phyloP scores from a whole-genome alignment of 2,797 vertebrate genomes.

The Parotocinclus haroldoi region DNA sequence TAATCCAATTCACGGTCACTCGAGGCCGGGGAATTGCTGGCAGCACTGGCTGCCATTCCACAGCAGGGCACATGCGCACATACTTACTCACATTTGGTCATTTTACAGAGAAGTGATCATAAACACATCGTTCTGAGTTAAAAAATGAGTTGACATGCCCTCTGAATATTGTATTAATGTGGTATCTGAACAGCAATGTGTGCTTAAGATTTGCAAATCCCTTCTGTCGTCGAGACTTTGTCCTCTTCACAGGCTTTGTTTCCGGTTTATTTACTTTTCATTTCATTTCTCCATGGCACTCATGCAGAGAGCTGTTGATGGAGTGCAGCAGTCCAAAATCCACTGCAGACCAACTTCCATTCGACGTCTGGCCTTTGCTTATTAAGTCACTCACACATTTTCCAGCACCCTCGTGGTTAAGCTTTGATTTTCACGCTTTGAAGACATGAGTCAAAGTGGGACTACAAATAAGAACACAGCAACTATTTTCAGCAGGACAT shows the following conservation, averaged over 20 bases:
- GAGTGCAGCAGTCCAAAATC: constrained; percentile 17
- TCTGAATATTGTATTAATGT: too few relatives aligned
- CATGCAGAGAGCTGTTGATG: constrained; percentile 3
- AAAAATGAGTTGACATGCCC: too few relatives aligned
- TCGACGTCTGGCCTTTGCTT: constrained; percentile 31
- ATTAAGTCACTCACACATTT: constrained; percentile 31
- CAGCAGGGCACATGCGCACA: too few relatives aligned
- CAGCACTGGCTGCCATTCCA: too few relatives aligned
- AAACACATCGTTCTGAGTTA: too few relatives aligned
- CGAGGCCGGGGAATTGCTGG: too few relatives aligned
- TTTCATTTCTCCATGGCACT: constrained; percentile 9
- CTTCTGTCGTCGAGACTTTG: neutral
- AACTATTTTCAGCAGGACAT: constrained; percentile 57
- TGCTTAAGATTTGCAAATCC: neutral
- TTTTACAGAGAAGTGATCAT: too few relatives aligned
- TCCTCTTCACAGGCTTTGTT: neutral
- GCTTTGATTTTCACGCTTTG: constrained; percentile 45
- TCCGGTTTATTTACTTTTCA: constrained; percentile 7
- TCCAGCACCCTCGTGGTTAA: constrained; percentile 25
- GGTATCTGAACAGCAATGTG: neutral
- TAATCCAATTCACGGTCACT: too few relatives aligned
- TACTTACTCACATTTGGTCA: too few relatives aligned
- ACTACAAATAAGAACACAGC: constrained; percentile 61
- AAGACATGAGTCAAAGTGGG: constrained; percentile 59
- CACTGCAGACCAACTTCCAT: neutral